Evolutionary conservation across 2,888 invertebrate species (phyloP).

Genomic region (Tipula lateralis): DNA sequence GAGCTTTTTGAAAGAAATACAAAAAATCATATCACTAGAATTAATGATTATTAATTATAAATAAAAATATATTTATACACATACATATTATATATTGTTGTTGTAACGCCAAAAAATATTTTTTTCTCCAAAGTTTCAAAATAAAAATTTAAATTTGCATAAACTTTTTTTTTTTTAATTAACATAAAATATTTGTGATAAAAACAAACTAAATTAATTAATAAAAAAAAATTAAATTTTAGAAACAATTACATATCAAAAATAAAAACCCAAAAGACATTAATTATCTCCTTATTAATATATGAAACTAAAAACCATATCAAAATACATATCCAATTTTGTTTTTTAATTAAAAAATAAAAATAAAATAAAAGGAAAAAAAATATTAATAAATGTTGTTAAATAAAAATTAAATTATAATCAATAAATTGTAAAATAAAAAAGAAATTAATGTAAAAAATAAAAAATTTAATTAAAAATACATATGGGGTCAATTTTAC

Average conservation of each 20-base stretch:
- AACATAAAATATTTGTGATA: conserved; percentile 25
- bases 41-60: not conserved
- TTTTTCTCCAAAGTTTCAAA: not conserved
- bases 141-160: not conserved
- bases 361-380: not conserved
- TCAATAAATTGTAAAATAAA: not conserved
- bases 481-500: conserved; percentile 20
- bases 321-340: conserved; percentile 27
- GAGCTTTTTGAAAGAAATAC: not conserved
- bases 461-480: not conserved
- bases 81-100: conserved; percentile 12
- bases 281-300: not conserved
- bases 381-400: conserved; percentile 24
- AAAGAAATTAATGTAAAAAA: not conserved
- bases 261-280: not conserved
- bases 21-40: not conserved
- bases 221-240: not conserved
- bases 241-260: conserved; percentile 20
- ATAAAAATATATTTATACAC: not conserved
- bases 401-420: not conserved
- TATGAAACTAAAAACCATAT: conserved; percentile 26
- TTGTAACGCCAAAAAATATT: conserved; percentile 25
- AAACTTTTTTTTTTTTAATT: conserved; percentile 20
- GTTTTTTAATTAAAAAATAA: conserved; percentile 5
- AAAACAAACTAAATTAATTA: conserved; percentile 25